phyloP scores from a whole-genome alignment of 2,888 invertebrate species.

The Hydrotaea cyrtoneurina region DNA sequence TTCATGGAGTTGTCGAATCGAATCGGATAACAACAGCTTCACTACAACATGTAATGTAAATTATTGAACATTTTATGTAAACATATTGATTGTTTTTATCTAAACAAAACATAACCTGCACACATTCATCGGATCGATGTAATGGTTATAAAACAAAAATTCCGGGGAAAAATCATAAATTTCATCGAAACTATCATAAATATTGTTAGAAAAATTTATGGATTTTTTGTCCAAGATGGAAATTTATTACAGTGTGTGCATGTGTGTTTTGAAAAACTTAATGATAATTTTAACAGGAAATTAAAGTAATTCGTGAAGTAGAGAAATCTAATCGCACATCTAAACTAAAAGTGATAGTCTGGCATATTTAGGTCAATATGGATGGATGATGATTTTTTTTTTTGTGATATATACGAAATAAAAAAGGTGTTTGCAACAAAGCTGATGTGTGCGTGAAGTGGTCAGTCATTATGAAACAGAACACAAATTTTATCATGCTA shows the following conservation, averaged over 20 bases:
- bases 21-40: slow-evolving; percentile 31
- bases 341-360: background rate
- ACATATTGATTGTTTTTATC: slow-evolving; percentile 28
- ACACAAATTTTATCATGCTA: too few species aligned
- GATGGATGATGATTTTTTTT: background rate
- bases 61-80: slow-evolving; percentile 29
- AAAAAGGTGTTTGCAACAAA: too few species aligned
- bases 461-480: too few species aligned
- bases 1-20: slow-evolving; percentile 60
- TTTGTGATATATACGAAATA: background rate
- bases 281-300: slow-evolving; percentile 38
- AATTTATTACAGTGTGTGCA: background rate
- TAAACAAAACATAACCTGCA: slow-evolving; percentile 16
- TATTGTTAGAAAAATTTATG: slow-evolving; percentile 32
- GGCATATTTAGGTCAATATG: slow-evolving; percentile 17
- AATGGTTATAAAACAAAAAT: slow-evolving; percentile 9
- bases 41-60: slow-evolving; percentile 6
- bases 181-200: slow-evolving; percentile 18
- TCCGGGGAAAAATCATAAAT: slow-evolving; percentile 34
- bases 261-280: background rate
- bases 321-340: background rate
- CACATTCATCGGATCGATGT: background rate
- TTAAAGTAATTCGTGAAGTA: slow-evolving; percentile 30
- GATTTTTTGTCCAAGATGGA: background rate
- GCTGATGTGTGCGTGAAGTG: too few species aligned